Evolutionary conservation across 2,797 vertebrate species (phyloP).

Genomic region (Pseudocheirus occidentalis): DNA sequence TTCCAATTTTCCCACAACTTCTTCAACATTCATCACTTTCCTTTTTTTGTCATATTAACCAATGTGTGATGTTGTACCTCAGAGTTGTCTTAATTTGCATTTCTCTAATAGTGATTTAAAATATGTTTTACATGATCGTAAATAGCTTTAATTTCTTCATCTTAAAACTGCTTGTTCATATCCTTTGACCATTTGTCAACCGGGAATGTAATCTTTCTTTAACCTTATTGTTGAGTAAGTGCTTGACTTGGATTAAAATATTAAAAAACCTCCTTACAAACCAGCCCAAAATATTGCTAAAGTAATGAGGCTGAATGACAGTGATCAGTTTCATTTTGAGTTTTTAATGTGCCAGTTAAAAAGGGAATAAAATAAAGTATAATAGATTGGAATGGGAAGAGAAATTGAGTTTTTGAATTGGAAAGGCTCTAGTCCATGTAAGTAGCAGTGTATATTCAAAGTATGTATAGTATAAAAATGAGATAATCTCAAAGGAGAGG

Average conservation of each 20-base stretch:
- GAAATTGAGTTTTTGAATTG: neutral
- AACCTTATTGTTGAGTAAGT: neutral
- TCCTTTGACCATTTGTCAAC: too few relatives aligned
- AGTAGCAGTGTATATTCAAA: neutral
- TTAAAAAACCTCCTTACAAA: neutral
- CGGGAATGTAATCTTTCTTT: neutral
- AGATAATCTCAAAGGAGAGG: neutral
- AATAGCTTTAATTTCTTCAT: too few relatives aligned
- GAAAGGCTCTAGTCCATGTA: neutral
- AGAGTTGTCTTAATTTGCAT: too few relatives aligned
- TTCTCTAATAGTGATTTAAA: too few relatives aligned
- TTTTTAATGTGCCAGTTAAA: too few relatives aligned
- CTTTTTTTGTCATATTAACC: too few relatives aligned
- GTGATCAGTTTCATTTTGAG: neutral
- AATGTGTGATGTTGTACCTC: too few relatives aligned
- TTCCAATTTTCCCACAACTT: too few relatives aligned
- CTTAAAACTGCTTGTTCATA: too few relatives aligned
- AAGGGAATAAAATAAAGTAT: neutral
- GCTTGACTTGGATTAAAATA: neutral
- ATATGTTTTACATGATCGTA: too few relatives aligned
- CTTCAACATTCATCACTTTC: too few relatives aligned
- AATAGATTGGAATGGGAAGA: neutral
- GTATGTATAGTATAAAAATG: neutral
- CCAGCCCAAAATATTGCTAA: neutral
- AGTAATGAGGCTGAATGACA: neutral